These are phyloP conservation scores for Anagyrus pseudococci DNA, from an alignment of 2,888 invertebrate genomes.

Conservation along the genomic window DNA sequence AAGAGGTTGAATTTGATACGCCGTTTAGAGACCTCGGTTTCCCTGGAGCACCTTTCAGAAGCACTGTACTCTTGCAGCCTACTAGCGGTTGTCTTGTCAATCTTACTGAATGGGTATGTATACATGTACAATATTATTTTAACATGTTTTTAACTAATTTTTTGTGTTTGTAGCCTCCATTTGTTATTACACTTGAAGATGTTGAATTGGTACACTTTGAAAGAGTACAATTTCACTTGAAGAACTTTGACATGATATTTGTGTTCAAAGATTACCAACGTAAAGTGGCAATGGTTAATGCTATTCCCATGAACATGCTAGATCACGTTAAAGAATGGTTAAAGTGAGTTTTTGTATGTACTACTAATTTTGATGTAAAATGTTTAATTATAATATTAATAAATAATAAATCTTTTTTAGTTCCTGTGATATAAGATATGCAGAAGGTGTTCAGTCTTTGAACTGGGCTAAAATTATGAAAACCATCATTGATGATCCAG, in stretches of 20 bases:
- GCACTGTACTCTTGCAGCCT: slow-evolving; percentile 94
- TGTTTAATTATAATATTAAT: background rate
- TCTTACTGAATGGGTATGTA: slow-evolving; percentile 90
- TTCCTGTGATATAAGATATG: slow-evolving; percentile 95
- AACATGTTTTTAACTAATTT: slow-evolving; percentile 1
- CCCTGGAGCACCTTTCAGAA: slow-evolving; percentile 95
- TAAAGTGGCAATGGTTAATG: slow-evolving; percentile 96
- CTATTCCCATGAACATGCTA: slow-evolving; percentile 99
- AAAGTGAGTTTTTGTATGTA: slow-evolving; percentile 71
- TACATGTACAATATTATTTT: background rate
- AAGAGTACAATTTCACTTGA: slow-evolving; percentile 96
- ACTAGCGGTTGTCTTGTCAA: slow-evolving; percentile 98
- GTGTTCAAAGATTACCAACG: slow-evolving; percentile 97
- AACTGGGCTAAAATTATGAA: slow-evolving; percentile 99
- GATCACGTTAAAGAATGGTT: slow-evolving; percentile 99
- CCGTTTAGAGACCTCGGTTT: slow-evolving; percentile 98
- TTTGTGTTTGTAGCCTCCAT: slow-evolving; percentile 82
- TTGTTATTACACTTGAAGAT: slow-evolving; percentile 97
- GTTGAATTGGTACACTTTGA: slow-evolving; percentile 99
- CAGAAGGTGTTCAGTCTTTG: slow-evolving; percentile 97
- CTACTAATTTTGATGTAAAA: slow-evolving; percentile 3
- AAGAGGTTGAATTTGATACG: slow-evolving; percentile 97
- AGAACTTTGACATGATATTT: slow-evolving; percentile 99
- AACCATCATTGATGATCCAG: slow-evolving; percentile 97
- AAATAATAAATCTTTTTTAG: slow-evolving; percentile 61